Evolutionary conservation across 2,797 vertebrate species (phyloP).

Genomic region (Syndactyla subalaris): DNA sequence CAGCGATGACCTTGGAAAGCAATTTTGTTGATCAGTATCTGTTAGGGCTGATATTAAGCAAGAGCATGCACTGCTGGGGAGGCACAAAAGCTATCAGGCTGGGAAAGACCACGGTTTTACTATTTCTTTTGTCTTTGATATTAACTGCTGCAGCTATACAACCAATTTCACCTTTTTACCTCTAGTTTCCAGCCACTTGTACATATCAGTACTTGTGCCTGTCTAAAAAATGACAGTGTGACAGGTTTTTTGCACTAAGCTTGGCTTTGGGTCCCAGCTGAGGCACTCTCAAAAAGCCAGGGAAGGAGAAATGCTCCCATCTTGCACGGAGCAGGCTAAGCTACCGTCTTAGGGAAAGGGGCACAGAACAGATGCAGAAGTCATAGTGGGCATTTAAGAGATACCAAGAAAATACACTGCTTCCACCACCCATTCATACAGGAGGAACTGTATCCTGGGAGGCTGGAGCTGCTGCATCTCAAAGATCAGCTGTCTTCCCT

Average conservation of each 20-base stretch:
- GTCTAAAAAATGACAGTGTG: neutral
- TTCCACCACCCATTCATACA: neutral
- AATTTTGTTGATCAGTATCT: slow-evolving; percentile 71
- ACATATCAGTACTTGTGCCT: neutral
- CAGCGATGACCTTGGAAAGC: slow-evolving; percentile 55
- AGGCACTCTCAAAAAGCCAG: neutral
- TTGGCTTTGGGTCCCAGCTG: neutral
- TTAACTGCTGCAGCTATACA: neutral
- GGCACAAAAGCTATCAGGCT: neutral
- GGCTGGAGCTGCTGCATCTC: neutral
- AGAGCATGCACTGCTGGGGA: neutral
- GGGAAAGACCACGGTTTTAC: neutral
- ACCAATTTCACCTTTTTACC: neutral
- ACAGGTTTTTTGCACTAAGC: neutral
- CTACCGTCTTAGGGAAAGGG: neutral
- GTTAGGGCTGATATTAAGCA: slow-evolving; percentile 1
- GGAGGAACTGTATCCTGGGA: rapidly evolving
- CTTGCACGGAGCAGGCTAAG: neutral
- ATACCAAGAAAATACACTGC: neutral
- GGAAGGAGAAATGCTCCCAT: neutral
- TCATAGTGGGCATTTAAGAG: neutral
- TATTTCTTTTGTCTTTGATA: neutral
- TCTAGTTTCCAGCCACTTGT: neutral
- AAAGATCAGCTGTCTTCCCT: neutral
- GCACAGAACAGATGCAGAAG: neutral